These are phyloP conservation scores for Macrobrachium nipponense DNA, from an alignment of 1,140 invertebrate genomes.

Conservation along the genomic window DNA sequence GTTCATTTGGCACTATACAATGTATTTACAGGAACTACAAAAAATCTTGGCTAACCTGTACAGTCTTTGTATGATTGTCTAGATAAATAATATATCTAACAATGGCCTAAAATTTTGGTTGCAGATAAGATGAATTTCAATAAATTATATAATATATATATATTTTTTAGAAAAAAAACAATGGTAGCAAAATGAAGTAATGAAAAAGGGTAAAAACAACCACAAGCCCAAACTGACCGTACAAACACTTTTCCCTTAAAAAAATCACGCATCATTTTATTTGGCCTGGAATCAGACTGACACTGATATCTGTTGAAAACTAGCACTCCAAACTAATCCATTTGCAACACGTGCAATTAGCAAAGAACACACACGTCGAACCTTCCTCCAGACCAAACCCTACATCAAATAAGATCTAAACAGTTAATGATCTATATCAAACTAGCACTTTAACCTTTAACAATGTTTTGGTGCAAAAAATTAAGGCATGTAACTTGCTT, in stretches of 20 bases:
- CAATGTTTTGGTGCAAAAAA: constrained; percentile 18
- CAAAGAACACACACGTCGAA: neutral
- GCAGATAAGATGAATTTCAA: constrained; percentile 3
- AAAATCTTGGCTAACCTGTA: neutral
- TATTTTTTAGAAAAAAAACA: constrained; percentile 12
- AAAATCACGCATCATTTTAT: constrained; percentile 26
- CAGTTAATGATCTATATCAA: constrained; percentile 6
- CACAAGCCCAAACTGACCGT: constrained; percentile 51
- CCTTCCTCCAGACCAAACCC: constrained; percentile 38
- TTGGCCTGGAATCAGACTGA: constrained; percentile 20
- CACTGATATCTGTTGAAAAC: neutral
- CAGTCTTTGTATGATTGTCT: neutral
- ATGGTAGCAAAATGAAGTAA: constrained; percentile 10
- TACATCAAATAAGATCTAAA: neutral
- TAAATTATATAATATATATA: constrained; percentile 35
- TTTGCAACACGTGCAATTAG: neutral
- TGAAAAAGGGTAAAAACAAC: constrained; percentile 22
- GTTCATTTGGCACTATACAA: constrained; percentile 54
- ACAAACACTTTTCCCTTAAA: constrained; percentile 18
- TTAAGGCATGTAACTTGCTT: neutral
- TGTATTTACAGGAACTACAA: constrained; percentile 38
- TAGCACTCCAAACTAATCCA: neutral
- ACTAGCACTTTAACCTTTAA: constrained; percentile 18
- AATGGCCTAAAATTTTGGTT: constrained; percentile 7
- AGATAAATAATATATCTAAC: constrained; percentile 13